A percentile compares a stretch with the other conserved stretches of the same genome.
Evolutionary conservation across 2,797 vertebrate genomes (phyloP).

Genomic region (Ambastaia sidthimunki): DNA sequence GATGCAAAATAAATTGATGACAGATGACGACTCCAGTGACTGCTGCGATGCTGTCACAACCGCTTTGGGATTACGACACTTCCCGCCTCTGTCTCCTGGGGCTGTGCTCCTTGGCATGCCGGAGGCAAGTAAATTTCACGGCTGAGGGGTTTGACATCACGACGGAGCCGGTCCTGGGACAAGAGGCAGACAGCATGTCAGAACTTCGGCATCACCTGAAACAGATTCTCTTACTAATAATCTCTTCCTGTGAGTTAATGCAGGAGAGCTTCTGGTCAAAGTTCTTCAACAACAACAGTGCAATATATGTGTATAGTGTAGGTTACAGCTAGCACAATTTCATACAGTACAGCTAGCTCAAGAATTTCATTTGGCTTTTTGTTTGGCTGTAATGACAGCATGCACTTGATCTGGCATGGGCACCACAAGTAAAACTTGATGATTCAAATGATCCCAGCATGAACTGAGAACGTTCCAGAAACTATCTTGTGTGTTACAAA

Average conservation of each 20-base stretch:
- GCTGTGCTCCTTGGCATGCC: constrained; percentile 17
- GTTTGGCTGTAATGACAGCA: no score
- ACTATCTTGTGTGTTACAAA: no score
- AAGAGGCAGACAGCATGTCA: constrained; percentile 30
- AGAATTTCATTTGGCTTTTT: no score
- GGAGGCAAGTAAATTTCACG: constrained; percentile 32
- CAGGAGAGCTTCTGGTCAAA: neutral
- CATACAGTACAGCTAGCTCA: no score
- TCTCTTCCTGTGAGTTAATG: neutral
- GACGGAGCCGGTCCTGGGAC: neutral
- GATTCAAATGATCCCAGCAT: no score
- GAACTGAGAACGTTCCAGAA: no score
- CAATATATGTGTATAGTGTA: no score
- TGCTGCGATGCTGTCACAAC: constrained; percentile 30
- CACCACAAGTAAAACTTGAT: no score
- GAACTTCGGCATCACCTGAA: constrained; percentile 2
- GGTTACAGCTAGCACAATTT: neutral
- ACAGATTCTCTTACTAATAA: constrained; percentile 32
- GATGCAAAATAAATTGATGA: constrained; percentile 56
- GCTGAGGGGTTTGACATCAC: constrained; percentile 31
- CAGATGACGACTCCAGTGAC: constrained; percentile 44
- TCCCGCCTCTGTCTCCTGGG: constrained; percentile 41
- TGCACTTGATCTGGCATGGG: no score
- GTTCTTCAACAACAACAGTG: neutral
- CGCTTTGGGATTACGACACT: constrained; percentile 35